Percentiles rank a stretch among this genome's conserved stretches.
Evolutionary conservation across 2,797 vertebrate species (phyloP).

Genomic region (Hydrocynus forskahlii): DNA sequence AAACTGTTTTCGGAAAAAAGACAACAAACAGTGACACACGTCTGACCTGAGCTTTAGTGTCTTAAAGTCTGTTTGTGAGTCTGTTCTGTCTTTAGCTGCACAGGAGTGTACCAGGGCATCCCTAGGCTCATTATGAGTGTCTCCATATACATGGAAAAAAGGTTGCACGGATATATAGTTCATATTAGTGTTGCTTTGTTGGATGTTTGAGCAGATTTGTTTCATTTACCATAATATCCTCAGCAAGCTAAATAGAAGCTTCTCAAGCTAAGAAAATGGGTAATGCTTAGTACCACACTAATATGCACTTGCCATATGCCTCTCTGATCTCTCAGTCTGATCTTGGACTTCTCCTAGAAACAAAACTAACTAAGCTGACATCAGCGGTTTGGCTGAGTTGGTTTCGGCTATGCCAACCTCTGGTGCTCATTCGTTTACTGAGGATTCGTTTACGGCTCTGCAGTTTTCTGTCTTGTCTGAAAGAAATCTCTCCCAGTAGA

Average conservation of each 20-base stretch:
- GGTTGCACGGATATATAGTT: background rate
- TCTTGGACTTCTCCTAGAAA: background rate
- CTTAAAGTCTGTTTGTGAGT: too few species aligned
- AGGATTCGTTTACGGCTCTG: background rate
- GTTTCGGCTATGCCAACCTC: background rate
- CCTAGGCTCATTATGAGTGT: too few species aligned
- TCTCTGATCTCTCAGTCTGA: background rate
- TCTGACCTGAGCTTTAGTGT: too few species aligned
- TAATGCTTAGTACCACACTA: background rate
- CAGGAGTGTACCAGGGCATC: too few species aligned
- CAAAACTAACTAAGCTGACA: background rate
- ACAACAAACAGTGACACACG: too few species aligned
- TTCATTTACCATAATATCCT: background rate
- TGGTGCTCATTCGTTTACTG: background rate
- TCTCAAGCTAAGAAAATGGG: background rate
- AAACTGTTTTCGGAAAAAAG: too few species aligned
- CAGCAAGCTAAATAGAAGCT: background rate
- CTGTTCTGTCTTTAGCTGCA: too few species aligned
- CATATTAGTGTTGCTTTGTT: background rate
- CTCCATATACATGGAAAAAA: too few species aligned
- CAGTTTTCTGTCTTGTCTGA: background rate
- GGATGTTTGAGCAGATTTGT: too few species aligned
- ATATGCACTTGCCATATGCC: background rate
- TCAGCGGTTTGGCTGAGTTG: background rate
- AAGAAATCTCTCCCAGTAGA: slow-evolving; percentile 7